These are phyloP conservation scores for Scortum barcoo DNA, from an alignment of 2,113 vertebrate species.

Conservation along the genomic window DNA sequence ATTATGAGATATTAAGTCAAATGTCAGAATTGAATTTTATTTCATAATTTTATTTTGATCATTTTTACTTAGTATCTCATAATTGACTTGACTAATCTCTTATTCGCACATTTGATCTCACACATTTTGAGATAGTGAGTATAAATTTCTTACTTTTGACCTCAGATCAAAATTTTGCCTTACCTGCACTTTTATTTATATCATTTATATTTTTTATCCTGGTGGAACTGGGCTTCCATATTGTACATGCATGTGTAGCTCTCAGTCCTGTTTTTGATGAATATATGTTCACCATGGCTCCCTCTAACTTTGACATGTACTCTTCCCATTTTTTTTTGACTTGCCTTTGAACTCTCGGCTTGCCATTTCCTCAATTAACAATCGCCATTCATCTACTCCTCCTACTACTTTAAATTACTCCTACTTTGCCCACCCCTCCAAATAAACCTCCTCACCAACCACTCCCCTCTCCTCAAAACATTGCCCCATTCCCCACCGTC, in stretches of 20 bases:
- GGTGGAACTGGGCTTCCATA: not conserved
- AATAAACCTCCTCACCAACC: conserved; percentile 15
- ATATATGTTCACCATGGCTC: conserved; percentile 31
- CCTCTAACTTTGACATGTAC: conserved; percentile 66
- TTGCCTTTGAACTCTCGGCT: conserved; percentile 60
- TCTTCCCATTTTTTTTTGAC: conserved; percentile 71
- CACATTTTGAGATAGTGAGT: not conserved
- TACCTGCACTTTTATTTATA: not conserved
- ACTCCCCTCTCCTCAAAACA: conserved; percentile 63
- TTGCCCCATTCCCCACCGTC: conserved; percentile 42
- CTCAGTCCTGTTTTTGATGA: conserved; percentile 31
- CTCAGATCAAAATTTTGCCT: not conserved
- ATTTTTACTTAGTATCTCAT: not conserved
- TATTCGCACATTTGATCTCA: too few species aligned
- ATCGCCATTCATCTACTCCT: conserved; percentile 65
- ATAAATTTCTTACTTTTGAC: not conserved
- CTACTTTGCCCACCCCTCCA: conserved; percentile 30
- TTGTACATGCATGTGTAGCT: conserved; percentile 30
- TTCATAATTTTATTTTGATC: not conserved
- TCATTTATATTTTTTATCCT: not conserved
- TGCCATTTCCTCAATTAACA: conserved; percentile 67
- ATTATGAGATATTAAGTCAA: not conserved
- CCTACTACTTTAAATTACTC: conserved; percentile 54
- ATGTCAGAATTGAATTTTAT: not conserved
- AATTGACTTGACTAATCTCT: too few species aligned